Evolutionary conservation across 2,113 vertebrate genomes (phyloP), one percentile per base, ranked within the genome.

Genomic region (Thinocorus orbignyianus): DNA sequence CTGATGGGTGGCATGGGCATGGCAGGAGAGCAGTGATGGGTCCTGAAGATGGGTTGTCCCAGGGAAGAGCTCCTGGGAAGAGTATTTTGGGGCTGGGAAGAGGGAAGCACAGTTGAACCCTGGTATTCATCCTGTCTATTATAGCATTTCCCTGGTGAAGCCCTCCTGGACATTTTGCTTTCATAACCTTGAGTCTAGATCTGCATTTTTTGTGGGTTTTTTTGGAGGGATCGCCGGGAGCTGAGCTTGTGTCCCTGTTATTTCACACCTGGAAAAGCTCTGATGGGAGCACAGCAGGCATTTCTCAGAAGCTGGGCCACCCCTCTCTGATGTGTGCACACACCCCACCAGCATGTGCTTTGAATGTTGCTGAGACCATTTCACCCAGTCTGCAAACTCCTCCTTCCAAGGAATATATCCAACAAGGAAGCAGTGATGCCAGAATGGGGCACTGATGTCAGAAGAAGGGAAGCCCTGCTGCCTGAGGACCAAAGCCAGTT

Each of bases 101-200:
- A 81, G 30, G 20, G 35, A 54, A 60, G 58, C 1, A 0, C 26
- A 11, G 22, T 24, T 74, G 48, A 13, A 5, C 22, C 7, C 2
- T 1, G 31, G 20, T 55, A 30, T 3, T 17, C 1, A 17, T 30
- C 54, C 54, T 73, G 24, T 11, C 15, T 23, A 0, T 19, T 28
- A 3, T 3, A 57, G 31, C n/a, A 70, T 42, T 55, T 51, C 42
- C 60, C 22, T 28, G 19, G 14, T 48, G 68, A 69, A 81, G 62
- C 19, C 8, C 11, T 30, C 24, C 1, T 0, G 33, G 61, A 54
- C 30, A 39, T 41, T 84, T 74, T 11, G 6, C 5, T 84, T 70
- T 65, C 39, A 12, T 13, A 81, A 46, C 26, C 44, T 57, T 9
- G 9, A 54, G 48, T 77, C 51, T 52, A 65, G 37, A 54, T 24